Evolutionary conservation across 2,888 invertebrate genomes (phyloP).

Genomic region (Steinernema carpocapsae): DNA sequence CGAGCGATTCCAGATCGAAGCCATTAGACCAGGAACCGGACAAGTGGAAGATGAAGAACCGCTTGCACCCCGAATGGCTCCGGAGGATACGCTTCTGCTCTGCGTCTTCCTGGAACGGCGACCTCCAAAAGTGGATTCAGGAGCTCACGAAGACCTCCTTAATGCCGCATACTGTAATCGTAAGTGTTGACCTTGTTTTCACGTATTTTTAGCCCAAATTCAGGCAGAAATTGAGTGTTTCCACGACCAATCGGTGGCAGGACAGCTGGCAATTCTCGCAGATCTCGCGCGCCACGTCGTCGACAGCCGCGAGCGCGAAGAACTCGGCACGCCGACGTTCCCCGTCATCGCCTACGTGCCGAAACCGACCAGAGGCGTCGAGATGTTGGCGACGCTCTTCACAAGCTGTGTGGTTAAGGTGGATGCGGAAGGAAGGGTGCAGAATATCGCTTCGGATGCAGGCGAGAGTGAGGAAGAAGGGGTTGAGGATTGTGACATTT

Average conservation of each 20-base stretch:
- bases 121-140: background rate
- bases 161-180: background rate
- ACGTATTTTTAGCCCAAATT: background rate
- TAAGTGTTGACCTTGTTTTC: background rate
- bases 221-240: background rate
- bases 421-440: background rate
- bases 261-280: background rate
- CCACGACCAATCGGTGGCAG: background rate
- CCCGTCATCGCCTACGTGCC: slow-evolving; percentile 11
- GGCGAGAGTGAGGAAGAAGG: too few species aligned
- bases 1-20: background rate
- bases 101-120: background rate
- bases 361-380: background rate
- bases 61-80: background rate
- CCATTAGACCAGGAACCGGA: background rate
- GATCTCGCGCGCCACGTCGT: background rate
- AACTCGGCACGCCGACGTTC: background rate
- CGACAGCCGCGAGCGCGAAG: background rate
- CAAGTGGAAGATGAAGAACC: background rate
- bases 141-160: background rate
- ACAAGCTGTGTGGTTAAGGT: background rate
- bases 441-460: too few species aligned
- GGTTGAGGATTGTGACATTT: too few species aligned
- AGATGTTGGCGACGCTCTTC: background rate
- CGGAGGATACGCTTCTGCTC: background rate